Evolutionary conservation across 2,797 vertebrate species (phyloP), one percentile per base, ranked within the genome.

Genomic region (Neosilurus hyrtlii): DNA sequence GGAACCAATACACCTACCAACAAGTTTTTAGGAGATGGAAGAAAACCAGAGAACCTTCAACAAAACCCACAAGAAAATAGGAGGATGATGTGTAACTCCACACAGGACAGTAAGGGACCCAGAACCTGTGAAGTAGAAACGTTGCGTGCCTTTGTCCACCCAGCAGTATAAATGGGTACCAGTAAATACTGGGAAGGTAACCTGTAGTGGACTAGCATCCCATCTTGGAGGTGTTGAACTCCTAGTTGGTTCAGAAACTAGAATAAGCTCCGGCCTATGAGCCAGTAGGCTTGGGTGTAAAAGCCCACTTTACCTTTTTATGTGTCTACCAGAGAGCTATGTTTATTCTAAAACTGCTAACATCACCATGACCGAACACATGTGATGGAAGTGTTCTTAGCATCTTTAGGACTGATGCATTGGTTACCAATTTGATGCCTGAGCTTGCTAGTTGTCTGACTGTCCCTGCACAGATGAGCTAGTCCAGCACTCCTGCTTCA

Each of bases 381-480:
- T 88, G 87, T 89, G 88, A 86, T 86, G 82, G 89, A 86, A 67
- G 68, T 49, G 65, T 89, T 84, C 81, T 86, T 65, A 90, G 89
- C 85, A 83, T 82, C 85, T 89, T 90, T 88, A 85, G 88, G 84
- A 88, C 87, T 86, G 85, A 88, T 86, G 65, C 88, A 88, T 78
- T 81, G 83, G 89, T 90, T 89, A 84, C 79, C 90, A 86, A 91
- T 92, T 91, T 90, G 88, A 87, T 71, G 81, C 88, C 82, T 86
- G 84, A 70, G 75, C 84, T 84, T 87, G 86, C 87, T 82, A 82
- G 56, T 83, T 81, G 85, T 88, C 89, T 89, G 88, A 83, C 81
- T 82, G 65, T 86, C 88, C 84, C 86, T 72, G 78, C 82, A 82
- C 87, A 88, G 83, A 88, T 87, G 83, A 89, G 87, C 79, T 79